These are phyloP conservation scores for Drosophila dives DNA, from an alignment of 2,888 invertebrate genomes.

Conservation along the genomic window DNA sequence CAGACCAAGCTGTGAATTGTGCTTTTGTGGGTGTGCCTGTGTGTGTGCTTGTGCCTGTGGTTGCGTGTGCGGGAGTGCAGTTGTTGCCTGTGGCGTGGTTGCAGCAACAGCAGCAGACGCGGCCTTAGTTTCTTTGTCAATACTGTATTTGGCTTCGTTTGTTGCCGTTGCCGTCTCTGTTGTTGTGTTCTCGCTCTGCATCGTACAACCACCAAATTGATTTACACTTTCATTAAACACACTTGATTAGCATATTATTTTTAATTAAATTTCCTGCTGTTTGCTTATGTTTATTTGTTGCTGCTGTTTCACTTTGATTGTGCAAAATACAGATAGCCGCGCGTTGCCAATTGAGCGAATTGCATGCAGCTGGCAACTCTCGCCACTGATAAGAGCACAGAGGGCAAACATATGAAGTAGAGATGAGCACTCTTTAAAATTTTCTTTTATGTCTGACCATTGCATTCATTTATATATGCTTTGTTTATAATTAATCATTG, in stretches of 20 bases:
- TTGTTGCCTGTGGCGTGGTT: constrained; percentile 30
- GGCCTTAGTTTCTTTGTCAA: constrained; percentile 34
- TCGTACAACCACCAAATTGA: constrained; percentile 25
- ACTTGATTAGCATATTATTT: constrained; percentile 35
- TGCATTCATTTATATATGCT: not conserved
- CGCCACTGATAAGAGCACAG: constrained; percentile 48
- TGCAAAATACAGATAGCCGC: constrained; percentile 51
- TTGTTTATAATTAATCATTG: not conserved
- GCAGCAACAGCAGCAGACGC: constrained; percentile 24
- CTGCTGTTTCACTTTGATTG: constrained; percentile 43
- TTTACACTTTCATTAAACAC: constrained; percentile 15
- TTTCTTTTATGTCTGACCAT: not conserved
- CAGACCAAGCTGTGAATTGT: constrained; percentile 48
- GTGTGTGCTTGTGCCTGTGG: constrained; percentile 1
- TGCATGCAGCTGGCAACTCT: constrained; percentile 44
- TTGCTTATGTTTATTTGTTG: constrained; percentile 51
- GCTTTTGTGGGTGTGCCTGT: constrained; percentile 28
- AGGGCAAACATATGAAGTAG: constrained; percentile 19
- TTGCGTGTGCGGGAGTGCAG: constrained; percentile 7
- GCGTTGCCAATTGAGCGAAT: constrained; percentile 45
- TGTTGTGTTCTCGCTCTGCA: constrained; percentile 26
- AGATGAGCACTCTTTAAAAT: constrained; percentile 5
- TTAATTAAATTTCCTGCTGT: constrained; percentile 13
- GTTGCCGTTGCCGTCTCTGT: constrained; percentile 6
- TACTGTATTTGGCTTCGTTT: constrained; percentile 32